These are phyloP conservation scores for Corythornis vintsioides DNA, from an alignment of 2,113 vertebrate genomes.

Conservation along the genomic window DNA sequence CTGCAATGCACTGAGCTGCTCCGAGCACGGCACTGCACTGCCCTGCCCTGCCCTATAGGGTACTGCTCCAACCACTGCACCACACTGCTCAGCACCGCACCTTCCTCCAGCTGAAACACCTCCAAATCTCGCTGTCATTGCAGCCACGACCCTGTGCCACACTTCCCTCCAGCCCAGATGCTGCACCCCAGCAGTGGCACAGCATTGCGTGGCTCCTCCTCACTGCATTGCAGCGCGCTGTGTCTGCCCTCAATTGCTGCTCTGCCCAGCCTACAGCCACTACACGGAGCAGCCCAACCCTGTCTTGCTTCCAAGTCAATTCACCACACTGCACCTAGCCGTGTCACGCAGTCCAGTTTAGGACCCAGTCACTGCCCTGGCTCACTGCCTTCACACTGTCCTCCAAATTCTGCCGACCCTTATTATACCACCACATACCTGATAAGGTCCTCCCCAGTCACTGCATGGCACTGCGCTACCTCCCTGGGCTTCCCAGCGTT, in stretches of 20 bases:
- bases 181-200: not conserved
- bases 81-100: not conserved
- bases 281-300: not conserved
- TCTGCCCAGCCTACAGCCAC: not conserved
- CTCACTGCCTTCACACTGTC: not conserved
- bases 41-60: too few relatives aligned
- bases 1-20: too few relatives aligned
- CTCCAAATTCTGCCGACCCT: not conserved
- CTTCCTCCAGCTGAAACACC: not conserved
- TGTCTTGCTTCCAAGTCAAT: not conserved
- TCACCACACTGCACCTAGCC: not conserved
- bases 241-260: not conserved
- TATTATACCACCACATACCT: not conserved
- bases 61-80: too few relatives aligned
- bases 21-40: not conserved
- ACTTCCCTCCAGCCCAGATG: not conserved
- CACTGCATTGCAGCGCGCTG: not conserved
- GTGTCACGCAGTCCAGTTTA: too few relatives aligned
- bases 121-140: not conserved
- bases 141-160: not conserved
- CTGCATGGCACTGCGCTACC: rapidly evolving
- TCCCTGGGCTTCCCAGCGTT: not conserved
- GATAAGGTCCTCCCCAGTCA: not conserved
- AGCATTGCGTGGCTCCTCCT: not conserved
- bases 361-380: not conserved